Conservation (phyloP, 2,797 vertebrate species). For the Eulemur rubriventer region DNA sequence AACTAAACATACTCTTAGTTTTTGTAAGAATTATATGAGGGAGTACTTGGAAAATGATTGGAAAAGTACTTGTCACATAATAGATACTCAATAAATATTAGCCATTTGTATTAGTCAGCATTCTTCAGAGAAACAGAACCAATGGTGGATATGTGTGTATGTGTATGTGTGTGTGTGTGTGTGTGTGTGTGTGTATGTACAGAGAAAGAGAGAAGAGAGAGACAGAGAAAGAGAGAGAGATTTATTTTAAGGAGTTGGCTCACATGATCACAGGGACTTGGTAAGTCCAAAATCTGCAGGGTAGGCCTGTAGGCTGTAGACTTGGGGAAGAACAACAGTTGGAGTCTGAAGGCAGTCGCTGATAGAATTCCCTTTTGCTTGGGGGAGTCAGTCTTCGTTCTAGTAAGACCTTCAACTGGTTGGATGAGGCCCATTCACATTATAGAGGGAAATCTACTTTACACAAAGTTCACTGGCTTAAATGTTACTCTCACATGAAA, state of each 20-base stretch:
- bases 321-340: background rate
- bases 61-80: background rate
- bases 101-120: background rate
- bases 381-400: background rate
- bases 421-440: background rate
- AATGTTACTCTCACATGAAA: background rate
- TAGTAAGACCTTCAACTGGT: background rate
- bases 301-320: no score
- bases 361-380: background rate
- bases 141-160: background rate
- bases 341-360: background rate
- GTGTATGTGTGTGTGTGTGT: background rate
- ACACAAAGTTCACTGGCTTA: background rate
- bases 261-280: background rate
- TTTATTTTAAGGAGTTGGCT: background rate
- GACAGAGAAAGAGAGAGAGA: background rate
- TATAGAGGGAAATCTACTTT: background rate
- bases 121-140: background rate
- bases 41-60: background rate
- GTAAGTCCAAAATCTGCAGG: background rate
- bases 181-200: no score
- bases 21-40: background rate
- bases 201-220: background rate
- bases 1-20: background rate
- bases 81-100: background rate